Evolutionary conservation across 2,888 invertebrate genomes (phyloP).

Genomic region (Harpagoxenus sublaevis): DNA sequence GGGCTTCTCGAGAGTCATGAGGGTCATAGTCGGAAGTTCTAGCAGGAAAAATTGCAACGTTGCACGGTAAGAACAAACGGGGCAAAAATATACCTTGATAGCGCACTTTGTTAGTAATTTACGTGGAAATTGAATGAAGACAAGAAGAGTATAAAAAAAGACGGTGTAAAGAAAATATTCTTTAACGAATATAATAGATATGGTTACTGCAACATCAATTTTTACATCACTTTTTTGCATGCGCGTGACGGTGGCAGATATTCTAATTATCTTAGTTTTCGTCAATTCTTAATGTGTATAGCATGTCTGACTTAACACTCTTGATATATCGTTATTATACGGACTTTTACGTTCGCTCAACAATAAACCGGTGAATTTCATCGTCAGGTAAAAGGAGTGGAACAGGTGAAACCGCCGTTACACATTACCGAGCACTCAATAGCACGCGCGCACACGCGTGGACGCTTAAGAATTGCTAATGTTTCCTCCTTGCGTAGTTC

Average conservation of each 20-base stretch:
- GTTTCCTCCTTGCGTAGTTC: slow-evolving; percentile 76
- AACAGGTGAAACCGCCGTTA: slow-evolving; percentile 42
- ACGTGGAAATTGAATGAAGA: background rate
- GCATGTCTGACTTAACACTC: background rate
- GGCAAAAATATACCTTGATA: background rate
- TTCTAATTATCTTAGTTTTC: background rate
- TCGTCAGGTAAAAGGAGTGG: slow-evolving; percentile 7
- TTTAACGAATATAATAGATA: background rate
- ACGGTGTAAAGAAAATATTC: background rate
- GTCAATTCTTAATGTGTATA: background rate
- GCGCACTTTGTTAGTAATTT: slow-evolving; percentile 15
- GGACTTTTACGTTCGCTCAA: background rate
- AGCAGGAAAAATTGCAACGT: slow-evolving; percentile 19
- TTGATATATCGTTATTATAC: background rate
- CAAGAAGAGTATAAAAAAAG: background rate
- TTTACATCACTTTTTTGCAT: background rate
- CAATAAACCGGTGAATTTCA: slow-evolving; percentile 3
- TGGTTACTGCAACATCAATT: background rate
- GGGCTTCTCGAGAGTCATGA: background rate
- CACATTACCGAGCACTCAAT: slow-evolving; percentile 76
- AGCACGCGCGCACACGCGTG: slow-evolving; percentile 63
- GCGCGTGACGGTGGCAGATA: background rate
- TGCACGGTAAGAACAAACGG: slow-evolving; percentile 19
- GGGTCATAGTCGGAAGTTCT: background rate
- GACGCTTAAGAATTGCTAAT: slow-evolving; percentile 48